Conservation (phyloP, 2,113 vertebrate species). For the Diphyllodes magnificus region DNA sequence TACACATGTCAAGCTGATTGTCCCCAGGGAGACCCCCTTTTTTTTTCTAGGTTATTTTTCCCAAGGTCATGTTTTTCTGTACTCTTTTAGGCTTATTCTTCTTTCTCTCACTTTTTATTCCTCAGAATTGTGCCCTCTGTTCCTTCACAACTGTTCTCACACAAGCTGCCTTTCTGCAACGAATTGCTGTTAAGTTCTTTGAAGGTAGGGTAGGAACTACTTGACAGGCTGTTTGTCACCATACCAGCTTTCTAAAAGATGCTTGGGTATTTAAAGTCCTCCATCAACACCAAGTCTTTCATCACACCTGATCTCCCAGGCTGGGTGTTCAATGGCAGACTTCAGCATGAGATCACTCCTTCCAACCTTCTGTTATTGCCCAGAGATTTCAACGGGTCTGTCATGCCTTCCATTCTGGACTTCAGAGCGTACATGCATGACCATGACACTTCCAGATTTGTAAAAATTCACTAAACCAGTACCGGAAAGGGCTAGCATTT, state of each 20-base stretch:
- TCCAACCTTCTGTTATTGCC: neutral
- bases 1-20: neutral
- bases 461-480: neutral
- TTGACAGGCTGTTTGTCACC: constrained; percentile 4
- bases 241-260: neutral
- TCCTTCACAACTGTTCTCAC: neutral
- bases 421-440: neutral
- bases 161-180: neutral
- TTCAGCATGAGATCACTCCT: constrained; percentile 5
- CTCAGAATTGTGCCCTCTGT: neutral
- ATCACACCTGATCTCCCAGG: neutral
- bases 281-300: neutral
- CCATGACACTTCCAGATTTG: neutral
- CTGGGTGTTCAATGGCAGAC: neutral
- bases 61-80: neutral
- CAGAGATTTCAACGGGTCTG: constrained; percentile 1
- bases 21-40: neutral
- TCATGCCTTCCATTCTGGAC: neutral
- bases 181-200: neutral
- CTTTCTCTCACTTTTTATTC: neutral
- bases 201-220: neutral
- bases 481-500: neutral
- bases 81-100: neutral
- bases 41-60: neutral
- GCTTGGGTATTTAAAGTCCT: neutral